Evolutionary conservation across 2,797 vertebrate genomes (phyloP).

Genomic region (Acipenser ruthenus): DNA sequence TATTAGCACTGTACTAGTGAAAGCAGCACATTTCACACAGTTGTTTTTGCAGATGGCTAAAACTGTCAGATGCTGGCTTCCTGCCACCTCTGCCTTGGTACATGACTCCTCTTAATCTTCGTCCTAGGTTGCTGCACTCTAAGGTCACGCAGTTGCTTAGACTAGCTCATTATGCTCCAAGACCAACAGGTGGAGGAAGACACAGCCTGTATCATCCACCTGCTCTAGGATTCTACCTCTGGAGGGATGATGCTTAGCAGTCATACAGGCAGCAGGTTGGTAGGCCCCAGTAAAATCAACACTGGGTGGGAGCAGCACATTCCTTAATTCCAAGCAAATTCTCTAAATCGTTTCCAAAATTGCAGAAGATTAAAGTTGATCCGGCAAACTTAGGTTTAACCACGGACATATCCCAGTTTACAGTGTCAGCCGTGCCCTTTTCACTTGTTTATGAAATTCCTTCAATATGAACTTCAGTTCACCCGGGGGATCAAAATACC

Average conservation of each 20-base stretch:
- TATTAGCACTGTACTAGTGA: no score
- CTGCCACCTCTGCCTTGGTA: neutral
- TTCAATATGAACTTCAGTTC: neutral
- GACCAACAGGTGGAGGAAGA: neutral
- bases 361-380: slow-evolving; percentile 1
- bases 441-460: neutral
- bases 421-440: slow-evolving; percentile 7
- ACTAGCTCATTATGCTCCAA: neutral
- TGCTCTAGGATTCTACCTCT: neutral
- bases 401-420: slow-evolving; percentile 22
- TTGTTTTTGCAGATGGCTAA: neutral
- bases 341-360: neutral
- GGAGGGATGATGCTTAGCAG: neutral
- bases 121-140: neutral
- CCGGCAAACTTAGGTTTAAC: slow-evolving; percentile 3
- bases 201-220: neutral
- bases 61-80: neutral
- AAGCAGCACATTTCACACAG: neutral
- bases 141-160: neutral
- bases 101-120: neutral
- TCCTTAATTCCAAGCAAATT: neutral
- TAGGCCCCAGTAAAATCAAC: neutral
- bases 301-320: neutral
- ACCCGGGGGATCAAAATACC: neutral
- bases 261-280: neutral